Evolutionary conservation across 2,113 vertebrate genomes (phyloP), one percentile per base, ranked within the genome.

Genomic region (Thunnus maccoyii): DNA sequence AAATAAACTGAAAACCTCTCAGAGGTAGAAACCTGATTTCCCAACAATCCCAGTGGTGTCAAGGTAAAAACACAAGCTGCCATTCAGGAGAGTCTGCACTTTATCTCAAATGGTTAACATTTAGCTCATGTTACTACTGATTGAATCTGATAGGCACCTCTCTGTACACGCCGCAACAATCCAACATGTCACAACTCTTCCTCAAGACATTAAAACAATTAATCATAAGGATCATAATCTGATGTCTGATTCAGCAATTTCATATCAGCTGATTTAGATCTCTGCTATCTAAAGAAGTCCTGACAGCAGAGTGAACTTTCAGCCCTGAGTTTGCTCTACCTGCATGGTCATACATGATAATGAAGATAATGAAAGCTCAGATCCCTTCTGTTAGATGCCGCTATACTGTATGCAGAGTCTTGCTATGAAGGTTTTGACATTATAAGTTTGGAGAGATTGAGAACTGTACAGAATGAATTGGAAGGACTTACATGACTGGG

Each of bases 221-320:
- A 32, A 55, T 51, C 3, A 50, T 1, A n/a, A 47, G 2, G 13
- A 22, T 69, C 14, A 50, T 44, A 44, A 60, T 20, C 2, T 20
- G 15, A 62, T 56, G 30, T 7, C 22, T 77, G 16, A 72, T 58
- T 85, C 50, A 36, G n/a, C 7, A 48, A 65, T 60, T 68, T 48
- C 32, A 15, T 68, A 79, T 88, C 79, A 88, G 83, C 52, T 36
- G 3, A 66, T 76, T 56, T 22, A 22, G 41, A 76, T 64, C 64
- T 72, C 18, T 18, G 18, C 32, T 82, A 80, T 82, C 80, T 50
- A 1, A 15, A 32, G 32, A 41, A 56, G 30, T 46, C 15, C 12
- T n/a, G n/a, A 82, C 10, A 78, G 16, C 32, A 58, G 15, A 25
- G 18, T 72, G 81, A 87, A 85, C 84, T 76, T 87, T 89, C 61